Conservation (phyloP, 2,888 invertebrate genomes). For the Cephalotes varians region DNA sequence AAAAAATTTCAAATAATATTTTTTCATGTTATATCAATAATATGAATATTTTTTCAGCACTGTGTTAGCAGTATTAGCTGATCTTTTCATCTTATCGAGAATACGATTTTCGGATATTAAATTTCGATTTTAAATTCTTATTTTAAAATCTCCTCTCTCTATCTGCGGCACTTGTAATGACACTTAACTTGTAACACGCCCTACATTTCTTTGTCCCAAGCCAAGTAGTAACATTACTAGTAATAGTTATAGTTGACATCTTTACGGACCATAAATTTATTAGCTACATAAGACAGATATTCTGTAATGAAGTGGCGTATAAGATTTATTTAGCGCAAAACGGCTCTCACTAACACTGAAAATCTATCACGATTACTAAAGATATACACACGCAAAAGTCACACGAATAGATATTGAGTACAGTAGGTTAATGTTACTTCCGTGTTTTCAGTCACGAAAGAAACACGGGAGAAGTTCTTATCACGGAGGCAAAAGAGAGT, state of each 20-base stretch:
- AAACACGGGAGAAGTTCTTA: slow-evolving; percentile 39
- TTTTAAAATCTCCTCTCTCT: neutral
- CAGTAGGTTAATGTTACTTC: slow-evolving; percentile 46
- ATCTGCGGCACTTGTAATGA: neutral
- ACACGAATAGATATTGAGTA: slow-evolving; percentile 28
- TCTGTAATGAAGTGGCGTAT: neutral
- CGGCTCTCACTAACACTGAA: neutral
- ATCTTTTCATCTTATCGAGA: neutral
- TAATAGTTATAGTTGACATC: neutral
- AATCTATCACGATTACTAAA: slow-evolving; percentile 31
- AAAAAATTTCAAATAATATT: neutral
- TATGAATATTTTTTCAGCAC: no score
- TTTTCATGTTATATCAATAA: no score
- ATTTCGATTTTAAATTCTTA: slow-evolving; percentile 32
- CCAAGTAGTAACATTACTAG: neutral
- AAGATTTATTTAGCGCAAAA: slow-evolving; percentile 15
- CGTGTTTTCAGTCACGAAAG: slow-evolving; percentile 43
- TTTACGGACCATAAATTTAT: slow-evolving; percentile 6
- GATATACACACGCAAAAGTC: slow-evolving; percentile 17
- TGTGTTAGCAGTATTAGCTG: neutral
- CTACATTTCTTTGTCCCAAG: neutral
- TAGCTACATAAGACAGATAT: neutral
- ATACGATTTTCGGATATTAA: slow-evolving; percentile 19
- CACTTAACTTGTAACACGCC: neutral
- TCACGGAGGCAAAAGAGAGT: neutral